phyloP scores from a whole-genome alignment of 2,888 invertebrate genomes.

The Erebia palarica region DNA sequence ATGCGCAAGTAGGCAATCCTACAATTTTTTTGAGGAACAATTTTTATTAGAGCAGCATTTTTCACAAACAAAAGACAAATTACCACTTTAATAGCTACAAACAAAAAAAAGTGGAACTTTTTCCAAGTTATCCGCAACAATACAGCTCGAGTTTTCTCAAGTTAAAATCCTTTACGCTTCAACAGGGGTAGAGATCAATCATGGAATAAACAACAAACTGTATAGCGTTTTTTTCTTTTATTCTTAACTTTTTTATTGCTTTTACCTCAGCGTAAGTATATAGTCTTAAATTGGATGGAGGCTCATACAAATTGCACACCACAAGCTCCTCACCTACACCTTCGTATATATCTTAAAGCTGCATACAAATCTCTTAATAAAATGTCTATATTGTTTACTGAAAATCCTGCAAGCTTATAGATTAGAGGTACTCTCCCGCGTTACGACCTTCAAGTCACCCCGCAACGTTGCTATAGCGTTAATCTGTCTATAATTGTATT shows the following conservation, averaged over 20 bases:
- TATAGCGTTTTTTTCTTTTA: constrained; percentile 3
- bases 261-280: not conserved
- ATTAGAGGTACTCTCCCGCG: no score
- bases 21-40: not conserved
- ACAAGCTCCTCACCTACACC: no score
- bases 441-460: no score
- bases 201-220: constrained; percentile 20
- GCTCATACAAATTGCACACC: no score
- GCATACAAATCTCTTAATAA: no score
- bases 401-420: no score
- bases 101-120: constrained; percentile 17
- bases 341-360: no score
- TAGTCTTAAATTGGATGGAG: no score
- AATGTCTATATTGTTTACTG: no score
- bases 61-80: constrained; percentile 14
- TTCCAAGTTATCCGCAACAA: constrained; percentile 14
- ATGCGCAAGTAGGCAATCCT: not conserved
- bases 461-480: no score
- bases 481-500: no score
- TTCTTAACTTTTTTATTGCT: constrained; percentile 3
- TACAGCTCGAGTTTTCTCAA: constrained; percentile 9
- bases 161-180: constrained; percentile 27
- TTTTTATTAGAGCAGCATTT: not conserved
- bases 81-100: constrained; percentile 15
- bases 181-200: constrained; percentile 26